Base-by-base conservation (phyloP, 2,888 invertebrate genomes). In the Pristionchus exspectatus region DNA sequence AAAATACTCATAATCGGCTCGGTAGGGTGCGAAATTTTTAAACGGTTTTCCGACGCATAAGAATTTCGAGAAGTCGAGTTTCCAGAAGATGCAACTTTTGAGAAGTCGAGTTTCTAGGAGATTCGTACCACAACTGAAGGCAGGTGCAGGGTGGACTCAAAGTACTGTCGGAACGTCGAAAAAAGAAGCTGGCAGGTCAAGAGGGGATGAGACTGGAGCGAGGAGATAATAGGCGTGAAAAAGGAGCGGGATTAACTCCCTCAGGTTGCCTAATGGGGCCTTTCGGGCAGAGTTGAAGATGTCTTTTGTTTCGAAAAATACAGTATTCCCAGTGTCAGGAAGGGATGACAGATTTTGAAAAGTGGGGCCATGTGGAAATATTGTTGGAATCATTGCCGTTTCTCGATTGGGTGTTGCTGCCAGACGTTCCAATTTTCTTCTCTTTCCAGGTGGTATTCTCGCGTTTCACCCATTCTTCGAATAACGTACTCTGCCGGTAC, bases 171-270 rank as follows among this genome's bases (percentile, higher is more conserved):
- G 44, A 81, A 81, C 81, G n/a, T 50, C 44, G 21, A 24, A 44
- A 56, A 56, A 56, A 56, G 56, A 56, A 56, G 56, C 56, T 56
- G 56, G 56, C 66, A 66, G 69, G 69, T 69, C 69, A 69, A 69
- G 69, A 30, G 69, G 66, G 69, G 69, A 69, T 27, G 69, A 69
- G 69, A 27, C 66, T 59, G 24, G 59, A n/a, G 30, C n/a, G 30
- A 12, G 30, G 30, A 30, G 18, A 69, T 69, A 69, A 69, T 69
- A 69, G 69, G 69, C 69, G 69, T 69, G 69, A 69, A 69, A n/a
- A 24, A 10, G 24, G 2, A 5, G 10, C 24, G 3, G 69, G 69
- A 69, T 69, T 69, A 69, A 12, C 30, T 18, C 30, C 30, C 10
- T 30, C 12, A 16, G 33, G 69, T 72, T 72, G 14, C 16, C 69